Percentiles rank a stretch among this genome's conserved stretches.
These are phyloP conservation scores for Odontocolon sp. DNA, from an alignment of 2,888 invertebrate species.

Conservation along the genomic window DNA sequence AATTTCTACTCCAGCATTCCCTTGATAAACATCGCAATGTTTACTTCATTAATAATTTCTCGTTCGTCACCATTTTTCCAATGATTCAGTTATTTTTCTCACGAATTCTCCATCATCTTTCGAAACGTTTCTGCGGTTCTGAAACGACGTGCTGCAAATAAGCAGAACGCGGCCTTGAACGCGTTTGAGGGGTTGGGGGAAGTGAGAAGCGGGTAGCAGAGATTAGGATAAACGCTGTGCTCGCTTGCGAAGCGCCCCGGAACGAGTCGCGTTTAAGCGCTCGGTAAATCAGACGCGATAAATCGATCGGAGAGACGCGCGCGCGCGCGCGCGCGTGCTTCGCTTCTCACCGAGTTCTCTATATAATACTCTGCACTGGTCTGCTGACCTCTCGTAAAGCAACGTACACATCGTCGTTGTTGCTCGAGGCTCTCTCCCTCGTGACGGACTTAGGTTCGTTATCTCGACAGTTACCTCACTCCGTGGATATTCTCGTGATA, in stretches of 20 bases:
- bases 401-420: slow-evolving; percentile 55
- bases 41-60: too few species aligned
- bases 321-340: slow-evolving; percentile 50
- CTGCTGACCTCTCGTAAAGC: slow-evolving; percentile 59
- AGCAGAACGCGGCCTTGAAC: slow-evolving; percentile 35
- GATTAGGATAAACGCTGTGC: slow-evolving; percentile 70
- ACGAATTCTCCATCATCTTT: neutral
- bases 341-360: slow-evolving; percentile 35
- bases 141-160: slow-evolving; percentile 28
- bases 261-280: slow-evolving; percentile 64
- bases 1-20: too few species aligned
- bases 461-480: too few species aligned
- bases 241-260: slow-evolving; percentile 33
- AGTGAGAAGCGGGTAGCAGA: slow-evolving; percentile 31
- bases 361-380: slow-evolving; percentile 30
- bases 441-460: too few species aligned
- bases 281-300: slow-evolving; percentile 72
- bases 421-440: slow-evolving; percentile 3
- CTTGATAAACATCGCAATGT: too few species aligned
- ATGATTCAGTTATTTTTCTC: too few species aligned
- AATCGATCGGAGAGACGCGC: slow-evolving; percentile 67
- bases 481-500: too few species aligned
- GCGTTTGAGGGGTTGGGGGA: slow-evolving; percentile 10
- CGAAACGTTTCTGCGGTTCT: slow-evolving; percentile 16
- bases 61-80: too few species aligned